These are phyloP conservation scores for Dinothrombium tinctorium DNA, from an alignment of 1,140 invertebrate genomes.

Conservation along the genomic window DNA sequence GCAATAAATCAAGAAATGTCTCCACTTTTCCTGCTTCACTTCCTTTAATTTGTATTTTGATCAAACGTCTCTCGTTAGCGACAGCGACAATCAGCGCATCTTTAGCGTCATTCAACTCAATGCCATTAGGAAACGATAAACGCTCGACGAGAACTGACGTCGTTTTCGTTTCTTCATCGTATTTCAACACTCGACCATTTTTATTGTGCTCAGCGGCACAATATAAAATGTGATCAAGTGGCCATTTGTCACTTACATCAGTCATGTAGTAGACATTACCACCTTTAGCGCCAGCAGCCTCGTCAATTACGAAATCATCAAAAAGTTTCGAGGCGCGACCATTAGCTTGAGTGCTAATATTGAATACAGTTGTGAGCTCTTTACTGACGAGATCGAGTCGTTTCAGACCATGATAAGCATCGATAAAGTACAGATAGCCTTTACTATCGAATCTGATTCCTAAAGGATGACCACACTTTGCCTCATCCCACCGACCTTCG, in stretches of 20 bases:
- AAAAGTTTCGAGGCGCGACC: constrained; percentile 2
- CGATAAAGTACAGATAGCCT: constrained; percentile 41
- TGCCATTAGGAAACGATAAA: constrained; percentile 7
- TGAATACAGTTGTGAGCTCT: not conserved
- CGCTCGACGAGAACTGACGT: constrained; percentile 1
- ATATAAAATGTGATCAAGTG: constrained; percentile 3
- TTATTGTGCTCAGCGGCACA: constrained; percentile 4
- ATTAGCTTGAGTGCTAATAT: not conserved
- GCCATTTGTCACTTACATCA: constrained; percentile 4
- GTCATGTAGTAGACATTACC: constrained; percentile 9
- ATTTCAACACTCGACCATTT: constrained; percentile 6
- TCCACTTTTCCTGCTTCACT: constrained; percentile 40
- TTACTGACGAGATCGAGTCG: not conserved
- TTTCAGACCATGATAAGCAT: constrained; percentile 43
- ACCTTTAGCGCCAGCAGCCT: constrained; percentile 5
- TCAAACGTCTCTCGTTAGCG: constrained; percentile 18
- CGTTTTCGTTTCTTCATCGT: constrained; percentile 3
- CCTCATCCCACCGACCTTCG: too few relatives aligned
- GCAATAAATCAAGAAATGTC: constrained; percentile 47
- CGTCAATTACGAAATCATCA: constrained; percentile 7
- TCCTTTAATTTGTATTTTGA: constrained; percentile 46
- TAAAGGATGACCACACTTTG: constrained; percentile 60
- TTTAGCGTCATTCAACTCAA: constrained; percentile 45
- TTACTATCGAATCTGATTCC: constrained; percentile 45
- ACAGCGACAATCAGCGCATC: constrained; percentile 46